Conservation (phyloP, 1,140 invertebrate species). For the Listronotus oregonensis region DNA sequence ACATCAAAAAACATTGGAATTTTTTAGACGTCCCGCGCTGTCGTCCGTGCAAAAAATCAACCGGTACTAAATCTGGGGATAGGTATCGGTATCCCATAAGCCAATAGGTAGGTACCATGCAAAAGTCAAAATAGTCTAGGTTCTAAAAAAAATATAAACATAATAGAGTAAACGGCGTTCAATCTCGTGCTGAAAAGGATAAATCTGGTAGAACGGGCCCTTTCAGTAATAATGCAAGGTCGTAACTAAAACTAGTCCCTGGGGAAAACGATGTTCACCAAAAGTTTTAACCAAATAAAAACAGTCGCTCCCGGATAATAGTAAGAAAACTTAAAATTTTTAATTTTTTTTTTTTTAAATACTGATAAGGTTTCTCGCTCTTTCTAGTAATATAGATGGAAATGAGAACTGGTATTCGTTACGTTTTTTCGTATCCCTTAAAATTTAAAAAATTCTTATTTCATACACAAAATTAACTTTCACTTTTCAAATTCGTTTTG, state of each 20-base stretch:
- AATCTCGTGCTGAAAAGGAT: constrained; percentile 21
- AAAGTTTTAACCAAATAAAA: too few relatives aligned
- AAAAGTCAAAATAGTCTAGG: constrained; percentile 27
- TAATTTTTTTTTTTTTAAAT: too few relatives aligned
- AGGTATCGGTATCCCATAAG: constrained; percentile 12
- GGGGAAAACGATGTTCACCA: constrained; percentile 10
- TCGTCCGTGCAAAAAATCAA: constrained; percentile 20
- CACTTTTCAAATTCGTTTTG: too few relatives aligned
- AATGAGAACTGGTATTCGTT: too few relatives aligned
- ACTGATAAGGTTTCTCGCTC: too few relatives aligned
- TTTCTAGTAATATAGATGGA: too few relatives aligned
- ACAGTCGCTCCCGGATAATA: too few relatives aligned
- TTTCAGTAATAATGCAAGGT: constrained; percentile 45
- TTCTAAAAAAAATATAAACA: constrained; percentile 36
- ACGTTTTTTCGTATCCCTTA: too few relatives aligned
- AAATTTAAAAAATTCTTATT: too few relatives aligned
- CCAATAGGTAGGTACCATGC: constrained; percentile 14
- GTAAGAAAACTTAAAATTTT: too few relatives aligned
- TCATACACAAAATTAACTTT: too few relatives aligned
- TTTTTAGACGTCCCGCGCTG: background rate
- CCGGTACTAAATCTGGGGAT: constrained; percentile 26
- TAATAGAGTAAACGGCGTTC: constrained; percentile 29
- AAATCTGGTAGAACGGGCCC: constrained; percentile 38
- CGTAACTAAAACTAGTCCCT: constrained; percentile 35
- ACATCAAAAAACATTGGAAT: too few relatives aligned